Percentiles rank a stretch among this genome's conserved stretches.
Conservation (phyloP, 2,888 invertebrate genomes). For the Calliopum simillimum region DNA sequence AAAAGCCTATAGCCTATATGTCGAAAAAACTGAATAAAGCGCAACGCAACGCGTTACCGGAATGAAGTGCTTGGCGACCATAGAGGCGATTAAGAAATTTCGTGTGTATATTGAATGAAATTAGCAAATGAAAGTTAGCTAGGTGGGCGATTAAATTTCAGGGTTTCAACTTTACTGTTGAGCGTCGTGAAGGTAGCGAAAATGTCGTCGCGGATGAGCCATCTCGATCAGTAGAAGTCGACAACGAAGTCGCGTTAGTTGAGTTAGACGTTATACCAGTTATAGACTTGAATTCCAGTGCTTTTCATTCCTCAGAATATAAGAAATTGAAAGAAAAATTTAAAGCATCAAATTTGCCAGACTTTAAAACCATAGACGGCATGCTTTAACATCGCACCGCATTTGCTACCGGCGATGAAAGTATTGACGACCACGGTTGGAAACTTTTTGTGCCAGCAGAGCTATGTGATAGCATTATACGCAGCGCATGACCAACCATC, state of each 20-base stretch:
- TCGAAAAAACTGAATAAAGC: no score
- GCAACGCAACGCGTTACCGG: no score
- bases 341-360: not conserved
- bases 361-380: not conserved
- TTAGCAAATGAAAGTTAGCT: conserved; percentile 25
- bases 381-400: not conserved
- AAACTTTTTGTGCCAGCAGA: conserved; percentile 8
- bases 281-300: not conserved
- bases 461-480: not conserved
- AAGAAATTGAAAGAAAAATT: not conserved
- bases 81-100: no score
- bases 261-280: not conserved
- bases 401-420: not conserved
- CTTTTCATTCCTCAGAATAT: not conserved
- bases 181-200: conserved; percentile 13
- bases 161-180: conserved; percentile 2
- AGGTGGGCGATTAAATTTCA: conserved; percentile 24
- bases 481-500: not conserved
- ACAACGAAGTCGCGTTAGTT: not conserved
- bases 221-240: conserved; percentile 1
- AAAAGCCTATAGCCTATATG: no score
- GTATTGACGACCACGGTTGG: not conserved
- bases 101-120: conserved; percentile 34
- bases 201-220: conserved; percentile 25
- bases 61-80: no score